Percentiles rank a stretch among this genome's conserved stretches.
These are phyloP conservation scores for Cydia strobilella DNA, from an alignment of 1,140 invertebrate species.

Conservation along the genomic window DNA sequence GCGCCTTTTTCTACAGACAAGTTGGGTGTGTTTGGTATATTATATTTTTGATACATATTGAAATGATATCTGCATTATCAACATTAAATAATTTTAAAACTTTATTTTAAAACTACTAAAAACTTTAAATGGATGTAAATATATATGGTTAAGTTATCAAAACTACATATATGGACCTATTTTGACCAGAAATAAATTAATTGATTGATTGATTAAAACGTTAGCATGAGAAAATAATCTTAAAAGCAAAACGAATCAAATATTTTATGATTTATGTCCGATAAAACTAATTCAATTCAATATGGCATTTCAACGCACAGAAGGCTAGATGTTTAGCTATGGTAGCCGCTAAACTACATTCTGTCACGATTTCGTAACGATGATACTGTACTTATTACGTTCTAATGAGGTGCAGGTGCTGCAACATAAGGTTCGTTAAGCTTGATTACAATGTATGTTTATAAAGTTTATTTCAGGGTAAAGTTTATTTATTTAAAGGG, in stretches of 20 bases:
- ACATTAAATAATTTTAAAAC: no score
- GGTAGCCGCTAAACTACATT: not conserved
- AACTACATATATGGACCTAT: no score
- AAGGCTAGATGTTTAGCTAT: conserved; percentile 1
- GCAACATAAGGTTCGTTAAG: not conserved
- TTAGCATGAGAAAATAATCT: not conserved
- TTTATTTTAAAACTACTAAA: no score
- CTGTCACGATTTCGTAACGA: not conserved
- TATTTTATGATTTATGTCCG: conserved; percentile 10
- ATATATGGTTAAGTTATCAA: not conserved
- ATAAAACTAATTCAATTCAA: conserved; percentile 14
- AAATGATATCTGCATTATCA: no score
- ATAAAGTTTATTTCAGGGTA: no score
- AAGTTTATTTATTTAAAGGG: no score
- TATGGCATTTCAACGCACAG: not conserved
- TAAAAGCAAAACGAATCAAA: not conserved
- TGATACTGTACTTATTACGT: conserved; percentile 2
- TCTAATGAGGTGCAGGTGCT: not conserved
- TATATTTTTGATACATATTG: no score
- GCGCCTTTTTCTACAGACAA: no score
- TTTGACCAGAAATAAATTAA: no score
- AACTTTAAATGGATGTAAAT: not conserved
- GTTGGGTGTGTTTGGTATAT: no score
- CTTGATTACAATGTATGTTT: no score
- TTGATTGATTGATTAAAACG: not conserved